Evolutionary conservation across 1,140 invertebrate genomes (phyloP), one percentile per base, ranked within the genome.

Genomic region (Drosophila yakuba): DNA sequence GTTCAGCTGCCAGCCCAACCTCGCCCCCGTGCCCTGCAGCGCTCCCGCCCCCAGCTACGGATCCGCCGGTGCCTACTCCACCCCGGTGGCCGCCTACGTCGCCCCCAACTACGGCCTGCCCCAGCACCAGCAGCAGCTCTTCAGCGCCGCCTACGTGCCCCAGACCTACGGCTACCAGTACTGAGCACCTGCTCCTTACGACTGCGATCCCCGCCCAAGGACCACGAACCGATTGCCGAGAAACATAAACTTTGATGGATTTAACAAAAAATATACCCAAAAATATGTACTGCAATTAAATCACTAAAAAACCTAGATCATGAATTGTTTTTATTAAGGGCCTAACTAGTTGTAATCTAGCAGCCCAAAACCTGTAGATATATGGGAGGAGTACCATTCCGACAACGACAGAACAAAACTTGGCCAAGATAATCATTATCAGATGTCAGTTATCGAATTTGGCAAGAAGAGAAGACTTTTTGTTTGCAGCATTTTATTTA

Each of bases 1-100:
- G 77, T 91, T 91, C 80, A 91, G 88, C 83, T 91, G 88, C 76
- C 88, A 91, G 71, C 88, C 88, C 52, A 91, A 83, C 50, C 56
- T 91, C 38, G 88, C 88, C 25, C 88, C 88, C 61, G 88, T 91
- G 20, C 88, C 88, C 5, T 91, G 88, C 83, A 72, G 64, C 35
- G 77, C 83, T 14, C 74, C 83, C 39, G 66, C 86, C 17, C 56
- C 75, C 15, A 68, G 77, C 80, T 88, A 88, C 45, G 85, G 85
- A 63, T 89, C 84, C 50, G 72, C 85, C 44, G 85, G 85, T 25
- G 85, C 85, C 54, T 90, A 90, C 81, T 90, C 85, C 36, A 20
- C 85, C 10, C 85, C 80, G 47, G 78, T 90, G 43, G 77, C 85
- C 54, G 43, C 59, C 52, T 89, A 84, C 38, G 41, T 68, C 23